Evolutionary conservation across 1,140 invertebrate species (phyloP), one percentile per base, ranked within the genome.

Genomic region (Hermetia illucens): DNA sequence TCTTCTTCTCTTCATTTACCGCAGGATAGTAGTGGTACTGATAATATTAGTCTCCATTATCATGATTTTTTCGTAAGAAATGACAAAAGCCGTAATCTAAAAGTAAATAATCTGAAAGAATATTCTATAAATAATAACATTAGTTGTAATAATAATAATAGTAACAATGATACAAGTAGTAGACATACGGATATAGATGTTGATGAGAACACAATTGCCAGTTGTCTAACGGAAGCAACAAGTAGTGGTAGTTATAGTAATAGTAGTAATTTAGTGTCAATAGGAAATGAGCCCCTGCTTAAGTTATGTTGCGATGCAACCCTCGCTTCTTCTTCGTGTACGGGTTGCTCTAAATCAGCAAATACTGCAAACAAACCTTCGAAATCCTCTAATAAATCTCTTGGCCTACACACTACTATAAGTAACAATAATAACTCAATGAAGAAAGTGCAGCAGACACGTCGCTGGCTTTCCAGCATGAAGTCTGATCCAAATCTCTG

Each of bases 401-500:
- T 13, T 27, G 24, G 24, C 13, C 24, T n/a, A n/a, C n/a, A 27
- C 13, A 27, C 8, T 27, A 27, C 8, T 9, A 15, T 4, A 13
- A 18, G 19, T 3, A 24, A 13, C 34, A 21, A 36, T 3, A 21
- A 21, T 3, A 21, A 12, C 19, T 21, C 24, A 12, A 24, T 15
- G 19, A 4, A 40, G n/a, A n/a, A n/a, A n/a, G n/a, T n/a, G n/a
- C n/a, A n/a, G n/a, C n/a, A n/a, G n/a, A n/a, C n/a, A 40, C n/a
- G 27, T 21, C 19, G 22, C 31, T 36, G 22, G 36, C 8, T 39
- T 13, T 46, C 20, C 21, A 2, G 21, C 9, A 31, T 25, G 15
- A 13, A 29, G 21, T 48, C 39, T 15, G 31, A 31, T 13, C 31
- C 34, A 25, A 13, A 27, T 9, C 24, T 27, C 24, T 27, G 24